These are phyloP conservation scores for Irena cyanogastra DNA, from an alignment of 2,113 vertebrate species.

Conservation along the genomic window DNA sequence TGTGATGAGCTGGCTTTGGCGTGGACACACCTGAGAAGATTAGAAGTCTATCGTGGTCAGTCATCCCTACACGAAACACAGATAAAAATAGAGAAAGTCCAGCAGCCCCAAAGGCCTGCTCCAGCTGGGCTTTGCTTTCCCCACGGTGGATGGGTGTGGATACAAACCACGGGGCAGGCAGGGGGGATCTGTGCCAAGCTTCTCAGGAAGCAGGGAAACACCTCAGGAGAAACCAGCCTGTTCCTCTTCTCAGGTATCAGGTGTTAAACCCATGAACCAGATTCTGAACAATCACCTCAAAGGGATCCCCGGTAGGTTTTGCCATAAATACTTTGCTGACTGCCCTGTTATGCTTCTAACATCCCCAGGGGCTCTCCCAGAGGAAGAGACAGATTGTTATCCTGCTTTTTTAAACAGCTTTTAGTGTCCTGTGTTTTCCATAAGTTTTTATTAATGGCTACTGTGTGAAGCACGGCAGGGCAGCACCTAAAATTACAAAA, in stretches of 20 bases:
- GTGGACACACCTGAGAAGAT: conserved; percentile 24
- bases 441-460: not conserved
- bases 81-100: conserved; percentile 16
- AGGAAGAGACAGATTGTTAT: not conserved
- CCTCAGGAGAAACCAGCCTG: not conserved
- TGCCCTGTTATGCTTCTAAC: not conserved
- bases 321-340: not conserved
- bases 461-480: not conserved
- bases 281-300: not conserved
- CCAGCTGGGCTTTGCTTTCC: not conserved
- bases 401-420: not conserved
- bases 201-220: not conserved
- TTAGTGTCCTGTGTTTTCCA: not conserved
- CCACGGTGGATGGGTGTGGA: fast-evolving
- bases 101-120: not conserved
- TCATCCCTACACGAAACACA: not conserved
- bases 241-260: not conserved
- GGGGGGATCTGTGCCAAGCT: not conserved
- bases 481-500: not conserved
- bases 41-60: not conserved
- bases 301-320: not conserved
- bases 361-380: not conserved
- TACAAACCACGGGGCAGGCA: fast-evolving
- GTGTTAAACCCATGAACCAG: fast-evolving
- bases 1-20: conserved; percentile 6